Evolutionary conservation across 1,140 invertebrate species (phyloP), one percentile per base, ranked within the genome.

Genomic region (Lepidurus arcticus): DNA sequence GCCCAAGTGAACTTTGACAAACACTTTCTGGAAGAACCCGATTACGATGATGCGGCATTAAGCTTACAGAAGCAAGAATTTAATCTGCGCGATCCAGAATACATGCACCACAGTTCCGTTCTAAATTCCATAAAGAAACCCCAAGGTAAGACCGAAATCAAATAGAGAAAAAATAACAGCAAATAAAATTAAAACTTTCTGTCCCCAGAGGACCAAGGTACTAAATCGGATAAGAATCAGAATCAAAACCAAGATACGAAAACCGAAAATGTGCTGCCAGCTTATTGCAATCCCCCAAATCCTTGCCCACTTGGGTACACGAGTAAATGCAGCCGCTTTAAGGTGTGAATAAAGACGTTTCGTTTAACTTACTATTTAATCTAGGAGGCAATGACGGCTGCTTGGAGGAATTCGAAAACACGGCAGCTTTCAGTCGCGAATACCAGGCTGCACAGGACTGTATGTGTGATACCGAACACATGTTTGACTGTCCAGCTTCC

Each of bases 271-370:
- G 91, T 93, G 42, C 87, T 99, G 10, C 98, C 98, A 0, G 96
- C 98, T 42, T 99, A 99, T 86, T 99, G 98, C 85, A 98, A 98
- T 84, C 98, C 98, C 1, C 97, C 97, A 7, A 99, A 99, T 87
- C 98, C 98, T 0, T 99, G 98, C 82, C 98, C 97, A 0, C 88
- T 86, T 7, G 88, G 88, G 74, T 88, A 88, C 80, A 86, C 84
- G 77, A 85, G 88, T 88, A 83, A 82, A 16, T 73, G 16, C 42
- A 75, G 21, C 34, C 77, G 74, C 76, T 77, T 10, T 44, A 10
- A 8, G 13, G 34, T 42, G 13, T 78, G 9, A n/a, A 13, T 9
- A 73, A 75, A n/a, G 74, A 5, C 26, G 73, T 78, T 9, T 1
- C 9, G 1, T 45, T 78, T 13, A 73, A 11, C 45, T n/a, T 93